Base-by-base conservation (phyloP, 2,797 vertebrate species). In the Gallinago solitaria region DNA sequence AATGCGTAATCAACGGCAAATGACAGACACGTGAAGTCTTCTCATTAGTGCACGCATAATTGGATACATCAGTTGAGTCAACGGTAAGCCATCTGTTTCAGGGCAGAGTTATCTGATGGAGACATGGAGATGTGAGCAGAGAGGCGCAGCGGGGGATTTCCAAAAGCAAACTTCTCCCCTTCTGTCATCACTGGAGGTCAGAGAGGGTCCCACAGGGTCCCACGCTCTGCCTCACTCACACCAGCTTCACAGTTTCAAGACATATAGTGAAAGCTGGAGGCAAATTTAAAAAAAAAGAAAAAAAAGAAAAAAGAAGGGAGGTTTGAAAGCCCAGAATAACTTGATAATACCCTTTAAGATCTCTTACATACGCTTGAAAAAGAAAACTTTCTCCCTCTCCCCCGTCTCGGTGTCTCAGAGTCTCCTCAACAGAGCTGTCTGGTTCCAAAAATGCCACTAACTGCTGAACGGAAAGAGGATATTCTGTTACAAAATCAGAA, bases 401-500 rank as follows among this genome's bases (percentile, higher is more conserved):
- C 73, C 67, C 32, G 12, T 79, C 27, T 84, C 37, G 1, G 20
- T 87, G 35, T 93, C 83, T 89, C 63, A 93, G 28, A 48, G 32
- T 37, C 17, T 59, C 30, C 12, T 57, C 76, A 92, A 70, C 63
- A 47, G 54, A 90, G 50, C 23, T 79, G 37, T 64, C 73, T 94
- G 69, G 30, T 92, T 95, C 79, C 53, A 54, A 85, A 71, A 63
- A 57, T 63, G 79, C 56, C 45, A 74, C 74, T 76, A 80, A 75
- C 25, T 74, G 23, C 79, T 90, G 65, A 95, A 85, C 41, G 51
- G 83, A 80, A 95, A 96, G 51, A 43, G 35, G 65, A 90, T 90
- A 89, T 30, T 93, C 78, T 69, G 11, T 82, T 92, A 82, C 25
- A 92, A 87, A 82, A 90, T 54, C 88, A 96, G 82, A 93, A 82